Base-by-base conservation (phyloP, 2,797 vertebrate species). In the Pseudochaenichthys georgianus region DNA sequence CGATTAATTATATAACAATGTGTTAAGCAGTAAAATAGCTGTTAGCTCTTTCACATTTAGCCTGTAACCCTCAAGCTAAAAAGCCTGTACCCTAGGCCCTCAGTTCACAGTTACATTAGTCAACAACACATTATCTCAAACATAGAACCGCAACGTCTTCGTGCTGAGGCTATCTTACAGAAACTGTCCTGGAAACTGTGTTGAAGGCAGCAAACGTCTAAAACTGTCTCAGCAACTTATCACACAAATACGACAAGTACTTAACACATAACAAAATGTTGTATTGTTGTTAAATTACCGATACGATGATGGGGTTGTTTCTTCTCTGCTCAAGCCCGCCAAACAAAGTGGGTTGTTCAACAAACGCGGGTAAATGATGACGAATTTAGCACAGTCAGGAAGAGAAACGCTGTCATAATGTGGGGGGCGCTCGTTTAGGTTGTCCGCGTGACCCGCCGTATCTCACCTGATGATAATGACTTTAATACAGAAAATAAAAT, bases 301-400 rank as follows among this genome's bases (percentile, higher is more conserved):
- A 34, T 19, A 9, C 45, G 9, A 31, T 5, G 55, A 7, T 7
- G 1, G 0, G 9, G n/a, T 0, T 0, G 28, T 31, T n/a, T 47
- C n/a, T 55, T 42, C 21, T 23, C 3, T 5, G 9, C 4, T 55
- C 6, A 76, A 46, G 80, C 88, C 91, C 92, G 93, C 93, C 91
- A 92, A 94, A 89, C 82, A 57, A 71, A 64, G 41, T 19, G 64
- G 54, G 57, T 1, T 67, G 82, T 90, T 88, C 74, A 79, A 88
- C 80, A 43, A 80, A 83, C 88, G 88, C 92, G 92, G 88, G 92
- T 83, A 87, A 89, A 85, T 4, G 13, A 41, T 91, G 91, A 93
- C 88, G 90, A 9, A 0, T 4, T n/a, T 1, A 0, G 2, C 5
- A 4, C 13, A 73, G 4, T 0, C 71, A 52, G 83, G 90, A 90